phyloP scores from a whole-genome alignment of 2,797 vertebrate species.

The Pteropus rufus region DNA sequence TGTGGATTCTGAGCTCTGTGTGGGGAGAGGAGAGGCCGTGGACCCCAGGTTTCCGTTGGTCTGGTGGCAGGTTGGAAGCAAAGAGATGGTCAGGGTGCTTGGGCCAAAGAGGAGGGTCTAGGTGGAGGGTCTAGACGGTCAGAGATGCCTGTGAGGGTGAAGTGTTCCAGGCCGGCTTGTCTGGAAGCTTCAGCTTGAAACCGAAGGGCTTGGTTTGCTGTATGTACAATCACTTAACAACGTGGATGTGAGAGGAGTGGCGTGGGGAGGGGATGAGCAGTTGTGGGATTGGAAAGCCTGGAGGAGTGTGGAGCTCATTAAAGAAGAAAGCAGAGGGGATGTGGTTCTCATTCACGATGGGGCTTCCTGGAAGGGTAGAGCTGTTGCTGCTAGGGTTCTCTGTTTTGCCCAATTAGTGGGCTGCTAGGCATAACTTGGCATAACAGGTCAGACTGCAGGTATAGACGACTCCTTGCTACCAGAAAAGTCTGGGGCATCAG shows the following conservation, averaged over 20 bases:
- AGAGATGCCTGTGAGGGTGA: not conserved
- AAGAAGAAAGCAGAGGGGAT: not conserved
- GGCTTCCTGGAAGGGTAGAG: not conserved
- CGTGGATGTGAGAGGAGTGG: constrained; percentile 38
- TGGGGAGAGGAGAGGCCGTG: not conserved
- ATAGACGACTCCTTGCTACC: not conserved
- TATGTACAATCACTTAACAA: constrained; percentile 33
- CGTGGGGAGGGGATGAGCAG: constrained; percentile 46
- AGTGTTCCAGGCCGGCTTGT: not conserved
- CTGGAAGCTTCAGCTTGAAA: constrained; percentile 55
- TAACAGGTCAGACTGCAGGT: constrained; percentile 6
- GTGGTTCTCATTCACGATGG: not conserved
- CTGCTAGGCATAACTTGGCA: not conserved
- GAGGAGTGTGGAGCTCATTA: constrained; percentile 45
- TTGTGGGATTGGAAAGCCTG: constrained; percentile 52
- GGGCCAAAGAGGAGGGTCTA: not conserved
- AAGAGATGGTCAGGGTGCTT: not conserved
- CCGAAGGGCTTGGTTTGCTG: constrained; percentile 49
- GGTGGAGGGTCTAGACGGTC: not conserved
- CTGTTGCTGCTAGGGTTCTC: not conserved
- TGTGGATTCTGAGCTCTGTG: not conserved
- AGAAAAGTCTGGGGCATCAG: not conserved
- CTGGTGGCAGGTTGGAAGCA: not conserved
- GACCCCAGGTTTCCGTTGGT: not conserved
- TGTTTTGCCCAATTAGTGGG: not conserved